These are phyloP conservation scores for Eira barbara DNA, from an alignment of 2,113 vertebrate species.

Conservation along the genomic window DNA sequence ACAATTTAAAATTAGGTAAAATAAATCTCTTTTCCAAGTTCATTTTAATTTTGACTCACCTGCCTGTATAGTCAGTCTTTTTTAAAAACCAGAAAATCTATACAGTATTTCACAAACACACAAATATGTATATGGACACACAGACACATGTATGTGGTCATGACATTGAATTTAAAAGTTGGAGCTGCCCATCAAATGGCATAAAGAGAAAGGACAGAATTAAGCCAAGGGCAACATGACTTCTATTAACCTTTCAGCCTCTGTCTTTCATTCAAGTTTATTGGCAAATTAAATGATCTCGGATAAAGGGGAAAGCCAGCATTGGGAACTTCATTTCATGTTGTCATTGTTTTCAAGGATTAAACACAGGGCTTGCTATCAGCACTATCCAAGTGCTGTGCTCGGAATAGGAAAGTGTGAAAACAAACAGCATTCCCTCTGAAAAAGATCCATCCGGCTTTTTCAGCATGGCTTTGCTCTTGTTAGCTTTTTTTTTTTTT, in stretches of 20 bases:
- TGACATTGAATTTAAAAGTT: not conserved
- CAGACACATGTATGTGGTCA: not conserved
- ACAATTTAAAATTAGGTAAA: slow-evolving; percentile 15
- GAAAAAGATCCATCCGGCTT: not conserved
- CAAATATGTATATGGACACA: not conserved
- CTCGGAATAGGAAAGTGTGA: slow-evolving; percentile 47
- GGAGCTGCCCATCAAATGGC: slow-evolving; percentile 35
- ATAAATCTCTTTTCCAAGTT: slow-evolving; percentile 17
- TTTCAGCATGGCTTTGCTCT: not conserved
- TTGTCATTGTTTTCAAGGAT: slow-evolving; percentile 51
- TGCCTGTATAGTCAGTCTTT: not conserved
- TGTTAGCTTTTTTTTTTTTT: not conserved
- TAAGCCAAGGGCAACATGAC: slow-evolving; percentile 20
- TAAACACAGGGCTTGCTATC: slow-evolving; percentile 29
- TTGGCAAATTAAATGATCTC: slow-evolving; percentile 25
- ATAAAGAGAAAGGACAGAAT: slow-evolving; percentile 50
- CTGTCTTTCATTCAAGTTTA: slow-evolving; percentile 25
- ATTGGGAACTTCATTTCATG: not conserved
- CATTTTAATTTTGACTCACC: slow-evolving; percentile 5
- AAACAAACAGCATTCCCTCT: slow-evolving; percentile 49
- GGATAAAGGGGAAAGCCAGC: not conserved
- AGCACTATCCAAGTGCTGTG: slow-evolving; percentile 16
- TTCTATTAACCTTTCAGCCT: slow-evolving; percentile 32
- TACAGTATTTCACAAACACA: not conserved
- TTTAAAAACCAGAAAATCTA: not conserved